Base-by-base conservation (phyloP, 2,113 vertebrate genomes). In the Conger conger region DNA sequence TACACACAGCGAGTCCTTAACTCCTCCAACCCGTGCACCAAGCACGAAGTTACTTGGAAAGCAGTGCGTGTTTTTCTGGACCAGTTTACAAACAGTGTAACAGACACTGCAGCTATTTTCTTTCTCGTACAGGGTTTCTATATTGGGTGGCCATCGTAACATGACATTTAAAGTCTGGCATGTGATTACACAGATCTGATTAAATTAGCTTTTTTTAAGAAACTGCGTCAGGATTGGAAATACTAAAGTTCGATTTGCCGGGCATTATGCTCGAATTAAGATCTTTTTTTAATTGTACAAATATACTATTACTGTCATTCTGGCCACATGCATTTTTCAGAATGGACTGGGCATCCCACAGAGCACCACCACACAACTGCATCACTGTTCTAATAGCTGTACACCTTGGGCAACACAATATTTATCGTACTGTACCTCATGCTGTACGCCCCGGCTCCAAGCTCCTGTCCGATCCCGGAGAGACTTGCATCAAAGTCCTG, bases 401-500 rank as follows among this genome's bases (percentile, higher is more conserved):
- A 73, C 73, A 15, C n/a, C 73, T 15, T 27, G 16, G 2, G 68
- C 68, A n/a, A n/a, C 11, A n/a, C 45, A 16, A 78, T 0, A 63
- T 27, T 37, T 33, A 37, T 23, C 0, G 38, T 45, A 78, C 91
- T 92, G 87, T 95, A 99, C 98, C 98, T 99, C 98, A 99, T 99
- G 92, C 98, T 99, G 92, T 99, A 99, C 20, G 98, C 98, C 79
- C 98, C 98, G 0, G 98, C 98, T 27, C 98, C 98, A 40, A 99
- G 95, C 89, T 99, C 98, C 91, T 99, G 98, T 16, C 98, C 98
- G 82, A 99, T 99, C 36, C 98, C 98, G 2, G 98, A 99, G 4
- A 99, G 95, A 90, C 98, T 99, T 89, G 98, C 97, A 92, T 98
- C 98, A 23, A 99, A 99, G 92, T 99, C 98, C 93, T 99, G 98